These are phyloP conservation scores for Willisornis vidua DNA, from an alignment of 2,113 vertebrate species.

Conservation along the genomic window DNA sequence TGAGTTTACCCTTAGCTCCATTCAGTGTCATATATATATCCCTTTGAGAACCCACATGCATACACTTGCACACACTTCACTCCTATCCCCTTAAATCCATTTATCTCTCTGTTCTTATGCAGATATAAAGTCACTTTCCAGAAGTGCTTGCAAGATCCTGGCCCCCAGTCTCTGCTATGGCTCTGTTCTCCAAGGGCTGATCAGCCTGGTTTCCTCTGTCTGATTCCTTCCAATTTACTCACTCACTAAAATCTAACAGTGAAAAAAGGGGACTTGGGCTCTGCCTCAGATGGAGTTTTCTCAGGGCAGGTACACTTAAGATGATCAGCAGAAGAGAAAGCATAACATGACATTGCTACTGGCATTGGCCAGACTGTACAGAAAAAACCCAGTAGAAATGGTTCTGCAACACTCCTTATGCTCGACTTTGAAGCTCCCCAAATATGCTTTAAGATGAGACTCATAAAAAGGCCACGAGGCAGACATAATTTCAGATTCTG, in stretches of 20 bases:
- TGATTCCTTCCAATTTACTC: not conserved
- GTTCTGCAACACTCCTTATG: not conserved
- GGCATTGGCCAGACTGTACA: not conserved
- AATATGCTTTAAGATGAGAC: not conserved
- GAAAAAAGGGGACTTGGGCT: not conserved
- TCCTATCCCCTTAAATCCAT: not conserved
- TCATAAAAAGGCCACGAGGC: not conserved
- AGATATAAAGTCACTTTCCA: not conserved
- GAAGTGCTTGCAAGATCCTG: not conserved
- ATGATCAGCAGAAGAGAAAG: not conserved
- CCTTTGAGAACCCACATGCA: not conserved
- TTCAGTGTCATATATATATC: too few species aligned
- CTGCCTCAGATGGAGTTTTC: not conserved
- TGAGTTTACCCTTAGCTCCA: not conserved
- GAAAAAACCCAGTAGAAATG: not conserved
- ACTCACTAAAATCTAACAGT: not conserved
- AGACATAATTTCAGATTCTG: not conserved
- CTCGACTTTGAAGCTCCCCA: not conserved
- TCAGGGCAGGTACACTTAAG: not conserved
- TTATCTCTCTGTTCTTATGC: not conserved
- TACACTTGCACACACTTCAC: not conserved
- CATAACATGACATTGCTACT: not conserved
- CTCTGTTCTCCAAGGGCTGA: not conserved
- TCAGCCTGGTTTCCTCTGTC: not conserved
- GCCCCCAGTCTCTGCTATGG: too few species aligned